phyloP scores from a whole-genome alignment of 2,888 invertebrate genomes.

The Apoda limacodes region DNA sequence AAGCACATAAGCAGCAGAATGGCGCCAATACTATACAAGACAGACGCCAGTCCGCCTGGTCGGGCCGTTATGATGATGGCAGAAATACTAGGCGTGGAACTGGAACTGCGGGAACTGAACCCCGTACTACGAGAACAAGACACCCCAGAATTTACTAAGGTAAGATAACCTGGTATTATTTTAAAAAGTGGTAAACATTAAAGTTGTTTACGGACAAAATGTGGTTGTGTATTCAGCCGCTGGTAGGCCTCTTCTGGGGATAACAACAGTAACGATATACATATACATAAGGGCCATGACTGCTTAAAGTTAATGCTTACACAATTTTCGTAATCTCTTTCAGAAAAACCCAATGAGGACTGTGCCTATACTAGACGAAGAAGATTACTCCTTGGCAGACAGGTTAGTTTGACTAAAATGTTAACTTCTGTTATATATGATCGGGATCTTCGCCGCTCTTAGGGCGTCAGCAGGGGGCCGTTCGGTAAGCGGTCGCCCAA shows the following conservation, averaged over 20 bases:
- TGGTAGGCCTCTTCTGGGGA: too few species aligned
- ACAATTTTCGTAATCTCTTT: too few species aligned
- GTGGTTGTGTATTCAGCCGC: too few species aligned
- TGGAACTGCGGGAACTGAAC: conserved; percentile 35
- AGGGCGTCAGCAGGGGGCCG: too few species aligned
- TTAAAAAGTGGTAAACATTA: not conserved
- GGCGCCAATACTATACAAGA: conserved; percentile 38
- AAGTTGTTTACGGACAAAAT: too few species aligned
- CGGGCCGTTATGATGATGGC: conserved; percentile 49
- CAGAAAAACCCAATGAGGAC: conserved; percentile 61
- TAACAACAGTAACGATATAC: not conserved
- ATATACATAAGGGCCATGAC: not conserved
- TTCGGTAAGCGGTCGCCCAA: too few species aligned
- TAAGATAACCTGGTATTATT: too few species aligned
- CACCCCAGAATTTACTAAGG: conserved; percentile 40
- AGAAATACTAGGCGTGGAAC: conserved; percentile 36
- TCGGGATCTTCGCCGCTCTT: too few species aligned
- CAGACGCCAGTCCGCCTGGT: conserved; percentile 45
- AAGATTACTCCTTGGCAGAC: conserved; percentile 44
- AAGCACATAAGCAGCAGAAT: too few species aligned
- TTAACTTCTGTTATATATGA: too few species aligned
- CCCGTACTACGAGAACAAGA: conserved; percentile 49
- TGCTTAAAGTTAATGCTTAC: too few species aligned
- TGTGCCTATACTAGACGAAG: conserved; percentile 45
- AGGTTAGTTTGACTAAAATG: conserved; percentile 30